These are phyloP conservation scores for Rotaria socialis DNA, from an alignment of 2,888 invertebrate species.

Conservation along the genomic window DNA sequence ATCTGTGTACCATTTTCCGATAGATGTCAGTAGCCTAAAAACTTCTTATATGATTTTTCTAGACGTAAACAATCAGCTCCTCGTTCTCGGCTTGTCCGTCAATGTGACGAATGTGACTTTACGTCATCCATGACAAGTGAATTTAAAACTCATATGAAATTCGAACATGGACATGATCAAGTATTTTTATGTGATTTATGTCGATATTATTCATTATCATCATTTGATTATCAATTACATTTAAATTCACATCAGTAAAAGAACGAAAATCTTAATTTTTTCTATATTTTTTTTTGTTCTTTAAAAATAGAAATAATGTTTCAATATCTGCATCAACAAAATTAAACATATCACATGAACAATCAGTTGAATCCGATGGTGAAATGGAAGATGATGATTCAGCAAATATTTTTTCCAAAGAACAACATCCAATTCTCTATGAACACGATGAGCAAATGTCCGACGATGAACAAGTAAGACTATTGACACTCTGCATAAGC, in stretches of 20 bases:
- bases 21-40: background rate
- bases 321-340: background rate
- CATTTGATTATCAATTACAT: slow-evolving; percentile 46
- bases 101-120: slow-evolving; percentile 43
- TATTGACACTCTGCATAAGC: background rate
- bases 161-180: slow-evolving; percentile 42
- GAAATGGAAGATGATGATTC: slow-evolving; percentile 25
- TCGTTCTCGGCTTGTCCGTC: background rate
- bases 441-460: slow-evolving; percentile 25
- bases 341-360: background rate
- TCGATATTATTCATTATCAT: slow-evolving; percentile 41
- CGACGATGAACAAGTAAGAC: slow-evolving; percentile 32
- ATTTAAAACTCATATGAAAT: slow-evolving; percentile 45
- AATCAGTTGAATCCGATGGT: background rate
- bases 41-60: background rate
- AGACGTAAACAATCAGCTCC: slow-evolving; percentile 34
- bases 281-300: background rate
- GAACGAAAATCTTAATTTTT: too few relatives aligned
- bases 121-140: slow-evolving; percentile 26
- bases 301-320: background rate
- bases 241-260: slow-evolving; percentile 38
- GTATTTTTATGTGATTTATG: slow-evolving; percentile 45
- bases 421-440: background rate
- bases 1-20: background rate
- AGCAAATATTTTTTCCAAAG: background rate